Evolutionary conservation across 2,113 vertebrate genomes (phyloP), one percentile per base, ranked within the genome.

Genomic region (Opisthocomus hoazin): DNA sequence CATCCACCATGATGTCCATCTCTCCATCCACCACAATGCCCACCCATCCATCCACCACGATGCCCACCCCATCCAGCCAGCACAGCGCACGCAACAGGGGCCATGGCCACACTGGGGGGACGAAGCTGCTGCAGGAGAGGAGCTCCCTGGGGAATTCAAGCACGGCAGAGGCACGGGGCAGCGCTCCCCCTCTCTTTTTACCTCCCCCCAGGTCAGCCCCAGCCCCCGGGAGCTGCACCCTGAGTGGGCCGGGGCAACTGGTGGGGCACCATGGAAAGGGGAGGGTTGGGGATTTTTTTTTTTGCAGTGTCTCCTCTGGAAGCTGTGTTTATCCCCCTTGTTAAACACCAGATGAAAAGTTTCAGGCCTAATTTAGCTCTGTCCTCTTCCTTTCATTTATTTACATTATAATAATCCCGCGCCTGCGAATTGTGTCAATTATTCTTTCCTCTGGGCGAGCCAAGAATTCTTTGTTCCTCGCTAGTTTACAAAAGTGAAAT

Each of bases 401-500:
- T 96, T 97, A 74, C 96, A 88, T 90, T 23, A 87, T 19, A 94
- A 95, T 95, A 84, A 94, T 51, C 94, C 91, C 45, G 32, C 36
- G 94, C 70, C 90, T 32, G 89, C 64, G 76, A 76, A 87, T 86
- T 84, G 94, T 80, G 94, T 84, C 87, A 48, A 94, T 94, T 93
- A 80, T 94, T 90, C 95, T 78, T 90, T 90, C 91, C 92, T 90
- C 71, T 43, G 76, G 90, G 93, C 89, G 23, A 95, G 94, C 93
- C 94, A 18, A 76, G 95, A 16, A 6, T 21, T 18, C 96, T 97
- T 97, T 92, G 84, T 96, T 93, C 96, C 87, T 90, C 60, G 37
- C 93, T 85, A 84, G 93, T 94, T 94, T 82, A 96, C 89, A 91
- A 70, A 87, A 94, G 93, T 93, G 93, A 97, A 95, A 94, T 71